These are phyloP conservation scores for Amyelois transitella DNA, from an alignment of 1,140 invertebrate genomes.

Conservation along the genomic window DNA sequence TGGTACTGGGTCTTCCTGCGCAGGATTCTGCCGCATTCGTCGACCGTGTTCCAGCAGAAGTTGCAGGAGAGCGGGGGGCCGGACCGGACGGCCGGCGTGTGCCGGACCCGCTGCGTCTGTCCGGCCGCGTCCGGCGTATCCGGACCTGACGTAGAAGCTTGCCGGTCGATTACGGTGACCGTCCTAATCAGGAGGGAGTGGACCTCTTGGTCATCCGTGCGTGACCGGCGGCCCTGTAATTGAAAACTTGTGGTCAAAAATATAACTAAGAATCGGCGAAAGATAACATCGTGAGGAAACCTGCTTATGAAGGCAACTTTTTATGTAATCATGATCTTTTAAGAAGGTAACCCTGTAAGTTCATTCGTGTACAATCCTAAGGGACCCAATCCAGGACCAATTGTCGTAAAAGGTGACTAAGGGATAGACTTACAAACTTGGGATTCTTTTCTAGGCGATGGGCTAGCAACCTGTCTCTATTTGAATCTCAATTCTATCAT, in stretches of 20 bases:
- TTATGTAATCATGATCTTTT: too few species aligned
- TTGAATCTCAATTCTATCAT: too few species aligned
- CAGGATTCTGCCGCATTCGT: slow-evolving; percentile 84
- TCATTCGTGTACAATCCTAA: too few species aligned
- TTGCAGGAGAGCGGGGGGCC: slow-evolving; percentile 89
- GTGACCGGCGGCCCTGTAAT: slow-evolving; percentile 25
- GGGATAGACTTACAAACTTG: too few species aligned
- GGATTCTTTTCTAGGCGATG: too few species aligned
- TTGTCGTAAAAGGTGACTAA: too few species aligned
- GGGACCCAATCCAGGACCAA: too few species aligned
- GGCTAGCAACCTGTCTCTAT: too few species aligned
- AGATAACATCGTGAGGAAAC: too few species aligned
- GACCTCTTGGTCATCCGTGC: slow-evolving; percentile 31
- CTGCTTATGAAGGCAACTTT: too few species aligned
- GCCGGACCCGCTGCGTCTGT: slow-evolving; percentile 56
- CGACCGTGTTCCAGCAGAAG: slow-evolving; percentile 92
- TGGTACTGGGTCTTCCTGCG: slow-evolving; percentile 91
- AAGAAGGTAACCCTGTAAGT: too few species aligned
- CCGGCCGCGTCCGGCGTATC: slow-evolving; percentile 19
- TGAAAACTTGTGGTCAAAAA: background rate
- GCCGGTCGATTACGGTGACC: slow-evolving; percentile 35
- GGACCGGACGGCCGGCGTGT: slow-evolving; percentile 85
- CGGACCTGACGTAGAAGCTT: slow-evolving; percentile 27
- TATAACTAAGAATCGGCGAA: too few species aligned
- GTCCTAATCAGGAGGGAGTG: slow-evolving; percentile 47